Evolutionary conservation across 92 coral and sea anemone genomes (phyloP).

Genomic region (Phenganax stokvisi): DNA sequence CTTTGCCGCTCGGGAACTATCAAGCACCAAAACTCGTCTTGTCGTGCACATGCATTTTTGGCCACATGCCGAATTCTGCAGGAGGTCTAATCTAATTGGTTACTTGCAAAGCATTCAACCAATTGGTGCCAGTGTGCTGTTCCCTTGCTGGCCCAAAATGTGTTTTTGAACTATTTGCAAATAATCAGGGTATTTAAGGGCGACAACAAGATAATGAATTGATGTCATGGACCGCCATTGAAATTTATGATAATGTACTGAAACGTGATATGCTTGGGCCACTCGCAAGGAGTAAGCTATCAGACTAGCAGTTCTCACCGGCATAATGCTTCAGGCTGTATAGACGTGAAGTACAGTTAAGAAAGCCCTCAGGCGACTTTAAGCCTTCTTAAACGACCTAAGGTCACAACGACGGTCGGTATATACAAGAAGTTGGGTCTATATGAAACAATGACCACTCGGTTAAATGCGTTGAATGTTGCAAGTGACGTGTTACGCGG

Average conservation of each 20-base stretch:
- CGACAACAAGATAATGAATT: conserved; percentile 95
- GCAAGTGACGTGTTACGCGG: conserved; percentile 63
- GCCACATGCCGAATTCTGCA: conserved; percentile 7
- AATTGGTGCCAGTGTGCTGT: conserved; percentile 9
- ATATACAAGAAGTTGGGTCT: conserved; percentile 51
- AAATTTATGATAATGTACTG: conserved; percentile 91
- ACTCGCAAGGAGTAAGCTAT: conserved; percentile 31
- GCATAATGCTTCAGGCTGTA: conserved; percentile 32
- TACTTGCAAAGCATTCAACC: not conserved
- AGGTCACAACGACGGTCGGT: conserved; percentile 41
- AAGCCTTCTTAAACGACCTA: conserved; percentile 59
- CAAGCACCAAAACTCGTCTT: not conserved
- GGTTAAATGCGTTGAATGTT: conserved; percentile 82
- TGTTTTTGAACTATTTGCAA: conserved; percentile 64
- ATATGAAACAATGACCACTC: conserved; percentile 92
- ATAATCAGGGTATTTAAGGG: conserved; percentile 95
- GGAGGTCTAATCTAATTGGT: conserved; percentile 16
- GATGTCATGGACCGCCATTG: conserved; percentile 97
- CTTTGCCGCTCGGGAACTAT: not conserved
- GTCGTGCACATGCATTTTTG: not conserved
- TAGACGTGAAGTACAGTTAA: conserved; percentile 19
- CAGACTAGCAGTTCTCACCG: conserved; percentile 55
- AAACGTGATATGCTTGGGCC: conserved; percentile 86
- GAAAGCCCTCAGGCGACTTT: conserved; percentile 86
- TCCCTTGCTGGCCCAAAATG: not conserved